phyloP scores from a whole-genome alignment of 2,113 vertebrate species.

The Meriones unguiculatus region DNA sequence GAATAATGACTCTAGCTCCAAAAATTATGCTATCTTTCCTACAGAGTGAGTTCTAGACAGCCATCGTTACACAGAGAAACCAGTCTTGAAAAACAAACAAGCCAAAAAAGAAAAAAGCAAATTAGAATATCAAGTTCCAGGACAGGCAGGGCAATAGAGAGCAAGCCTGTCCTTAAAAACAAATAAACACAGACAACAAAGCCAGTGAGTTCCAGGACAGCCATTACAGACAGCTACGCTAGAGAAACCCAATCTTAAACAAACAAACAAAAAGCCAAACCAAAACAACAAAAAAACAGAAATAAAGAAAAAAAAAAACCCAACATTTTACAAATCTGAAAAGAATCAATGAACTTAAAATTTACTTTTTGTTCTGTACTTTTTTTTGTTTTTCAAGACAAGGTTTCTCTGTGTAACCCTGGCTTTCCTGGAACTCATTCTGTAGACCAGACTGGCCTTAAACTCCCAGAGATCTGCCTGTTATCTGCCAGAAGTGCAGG shows the following conservation, averaged over 20 bases:
- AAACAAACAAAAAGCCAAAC: no score
- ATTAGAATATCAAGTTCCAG: background rate
- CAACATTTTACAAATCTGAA: background rate
- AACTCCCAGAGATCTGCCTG: no score
- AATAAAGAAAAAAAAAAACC: background rate
- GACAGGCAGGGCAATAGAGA: background rate
- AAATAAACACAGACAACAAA: background rate
- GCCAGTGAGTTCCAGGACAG: no score
- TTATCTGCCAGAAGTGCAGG: background rate
- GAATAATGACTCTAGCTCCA: background rate
- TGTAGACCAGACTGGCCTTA: no score
- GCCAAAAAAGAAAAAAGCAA: background rate
- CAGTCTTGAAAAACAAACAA: no score
- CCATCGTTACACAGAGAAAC: background rate
- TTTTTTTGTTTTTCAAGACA: no score
- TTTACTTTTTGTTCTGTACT: no score
- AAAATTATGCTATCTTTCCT: background rate
- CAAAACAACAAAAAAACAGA: background rate
- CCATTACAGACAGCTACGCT: no score
- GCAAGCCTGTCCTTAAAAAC: no score
- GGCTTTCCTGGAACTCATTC: no score
- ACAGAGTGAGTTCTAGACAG: background rate
- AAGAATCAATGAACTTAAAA: background rate
- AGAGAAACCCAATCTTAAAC: no score
- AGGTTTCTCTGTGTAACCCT: no score